Conservation (phyloP, 2,888 invertebrate genomes). For the Machimus rusticus region DNA sequence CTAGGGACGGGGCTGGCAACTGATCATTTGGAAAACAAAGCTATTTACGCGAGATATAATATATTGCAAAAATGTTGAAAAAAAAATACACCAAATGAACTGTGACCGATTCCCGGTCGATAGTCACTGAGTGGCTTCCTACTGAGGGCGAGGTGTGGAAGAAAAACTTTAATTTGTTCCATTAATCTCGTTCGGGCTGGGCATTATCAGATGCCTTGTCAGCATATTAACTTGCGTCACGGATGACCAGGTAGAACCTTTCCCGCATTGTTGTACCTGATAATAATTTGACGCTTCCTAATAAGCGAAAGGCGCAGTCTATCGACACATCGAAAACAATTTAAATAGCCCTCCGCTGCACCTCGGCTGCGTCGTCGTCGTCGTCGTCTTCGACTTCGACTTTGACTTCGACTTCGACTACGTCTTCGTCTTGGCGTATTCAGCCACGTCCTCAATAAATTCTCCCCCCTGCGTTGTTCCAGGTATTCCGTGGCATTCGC, state of each 20-base stretch:
- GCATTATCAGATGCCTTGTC: slow-evolving; percentile 5
- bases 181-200: slow-evolving; percentile 22
- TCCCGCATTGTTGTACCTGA: slow-evolving; percentile 16
- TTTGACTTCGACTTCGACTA: not conserved
- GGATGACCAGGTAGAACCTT: slow-evolving; percentile 26
- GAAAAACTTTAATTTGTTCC: not conserved
- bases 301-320: slow-evolving; percentile 30
- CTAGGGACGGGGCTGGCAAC: not conserved
- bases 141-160: not conserved
- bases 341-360: not conserved
- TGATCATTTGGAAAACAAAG: not conserved
- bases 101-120: not conserved
- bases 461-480: slow-evolving; percentile 40
- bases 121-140: not conserved
- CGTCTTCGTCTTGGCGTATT: not conserved
- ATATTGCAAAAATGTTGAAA: not conserved
- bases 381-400: no score
- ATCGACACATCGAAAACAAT: slow-evolving; percentile 34
- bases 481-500: slow-evolving; percentile 48
- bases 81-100: not conserved
- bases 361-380: not conserved
- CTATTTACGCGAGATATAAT: not conserved
- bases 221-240: slow-evolving; percentile 19
- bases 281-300: slow-evolving; percentile 40
- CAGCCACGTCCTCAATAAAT: slow-evolving; percentile 31